Conservation (phyloP, 1,140 invertebrate genomes). For the Drosophila nigrodunni region DNA sequence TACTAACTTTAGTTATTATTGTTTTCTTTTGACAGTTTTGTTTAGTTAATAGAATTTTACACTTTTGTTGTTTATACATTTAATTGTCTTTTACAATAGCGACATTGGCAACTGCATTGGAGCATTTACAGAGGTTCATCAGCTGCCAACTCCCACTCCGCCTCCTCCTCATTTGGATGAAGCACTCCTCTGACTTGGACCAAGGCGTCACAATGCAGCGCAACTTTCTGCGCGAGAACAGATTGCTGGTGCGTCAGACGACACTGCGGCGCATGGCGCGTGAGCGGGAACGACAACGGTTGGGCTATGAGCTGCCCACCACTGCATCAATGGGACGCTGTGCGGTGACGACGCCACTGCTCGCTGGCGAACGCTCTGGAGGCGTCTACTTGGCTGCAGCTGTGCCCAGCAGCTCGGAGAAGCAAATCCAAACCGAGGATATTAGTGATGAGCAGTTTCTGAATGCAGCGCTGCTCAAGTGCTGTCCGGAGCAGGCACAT, state of each 20-base stretch:
- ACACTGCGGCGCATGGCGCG: neutral
- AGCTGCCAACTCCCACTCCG: no score
- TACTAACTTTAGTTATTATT: no score
- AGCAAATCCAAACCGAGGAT: constrained; percentile 67
- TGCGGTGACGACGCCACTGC: neutral
- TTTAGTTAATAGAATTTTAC: constrained; percentile 9
- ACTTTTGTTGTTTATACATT: constrained; percentile 32
- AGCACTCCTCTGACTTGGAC: neutral
- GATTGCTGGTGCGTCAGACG: constrained; percentile 32
- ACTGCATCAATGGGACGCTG: constrained; percentile 31
- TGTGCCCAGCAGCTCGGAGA: constrained; percentile 38
- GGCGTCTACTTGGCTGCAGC: no score
- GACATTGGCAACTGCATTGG: constrained; percentile 21
- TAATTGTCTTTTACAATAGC: constrained; percentile 14
- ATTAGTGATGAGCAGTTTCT: constrained; percentile 61
- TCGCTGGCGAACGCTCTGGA: neutral
- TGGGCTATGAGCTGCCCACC: constrained; percentile 42
- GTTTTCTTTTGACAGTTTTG: neutral
- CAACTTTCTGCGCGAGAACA: constrained; percentile 63
- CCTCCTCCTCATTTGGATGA: constrained; percentile 23
- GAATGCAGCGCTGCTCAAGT: constrained; percentile 60
- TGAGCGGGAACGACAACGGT: neutral
- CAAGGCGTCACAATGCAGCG: constrained; percentile 11
- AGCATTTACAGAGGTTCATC: neutral
- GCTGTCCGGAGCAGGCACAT: constrained; percentile 36